Conservation (phyloP, 1,140 invertebrate genomes). For the Daktulosphaira vitifoliae region DNA sequence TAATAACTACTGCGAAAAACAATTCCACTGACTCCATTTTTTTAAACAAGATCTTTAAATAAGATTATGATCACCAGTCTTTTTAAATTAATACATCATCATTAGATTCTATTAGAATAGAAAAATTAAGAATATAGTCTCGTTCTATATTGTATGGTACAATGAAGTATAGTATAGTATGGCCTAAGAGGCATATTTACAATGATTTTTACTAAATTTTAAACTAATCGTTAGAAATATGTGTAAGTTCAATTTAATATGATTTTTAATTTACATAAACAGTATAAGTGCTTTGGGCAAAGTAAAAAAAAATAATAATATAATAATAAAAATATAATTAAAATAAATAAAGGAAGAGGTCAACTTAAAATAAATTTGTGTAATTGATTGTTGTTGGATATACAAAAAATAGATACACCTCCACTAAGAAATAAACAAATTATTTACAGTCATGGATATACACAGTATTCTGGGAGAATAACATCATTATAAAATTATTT, state of each 20-base stretch:
- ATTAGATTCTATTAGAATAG: too few species aligned
- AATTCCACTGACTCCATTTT: too few species aligned
- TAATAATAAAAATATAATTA: constrained; percentile 7
- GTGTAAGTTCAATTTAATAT: background rate
- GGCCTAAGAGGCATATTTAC: background rate
- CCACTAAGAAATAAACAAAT: constrained; percentile 25
- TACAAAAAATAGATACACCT: constrained; percentile 32
- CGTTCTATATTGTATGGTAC: constrained; percentile 22
- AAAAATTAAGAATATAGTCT: constrained; percentile 27
- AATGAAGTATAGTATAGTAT: constrained; percentile 2
- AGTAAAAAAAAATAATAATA: constrained; percentile 21
- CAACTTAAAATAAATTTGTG: constrained; percentile 27
- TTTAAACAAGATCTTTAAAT: too few species aligned
- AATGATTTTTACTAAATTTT: constrained; percentile 18
- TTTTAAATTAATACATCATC: too few species aligned
- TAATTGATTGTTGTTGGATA: constrained; percentile 28
- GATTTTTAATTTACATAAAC: constrained; percentile 1
- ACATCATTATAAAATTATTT: constrained; percentile 31
- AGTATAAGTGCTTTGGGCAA: constrained; percentile 15
- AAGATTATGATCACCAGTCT: too few species aligned
- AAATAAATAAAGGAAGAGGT: constrained; percentile 22
- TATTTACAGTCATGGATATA: constrained; percentile 32
- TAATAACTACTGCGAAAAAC: too few species aligned
- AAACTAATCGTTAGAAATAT: constrained; percentile 12
- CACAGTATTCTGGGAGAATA: constrained; percentile 24